phyloP scores from a whole-genome alignment of 2,797 vertebrate genomes.

The Choloepus didactylus region DNA sequence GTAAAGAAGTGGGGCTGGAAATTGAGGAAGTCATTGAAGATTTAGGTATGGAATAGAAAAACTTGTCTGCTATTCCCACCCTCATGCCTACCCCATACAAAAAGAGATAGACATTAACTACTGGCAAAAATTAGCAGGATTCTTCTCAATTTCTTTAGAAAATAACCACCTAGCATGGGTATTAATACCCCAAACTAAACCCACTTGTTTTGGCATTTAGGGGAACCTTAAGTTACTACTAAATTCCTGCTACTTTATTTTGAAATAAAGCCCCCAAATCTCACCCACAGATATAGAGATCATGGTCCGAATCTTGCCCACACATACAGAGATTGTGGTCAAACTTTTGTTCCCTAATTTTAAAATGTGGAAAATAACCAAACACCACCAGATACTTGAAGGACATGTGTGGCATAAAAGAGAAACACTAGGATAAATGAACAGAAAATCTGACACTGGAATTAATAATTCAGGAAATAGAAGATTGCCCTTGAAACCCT shows the following conservation, averaged over 20 bases:
- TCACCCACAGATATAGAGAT: background rate
- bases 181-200: background rate
- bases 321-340: background rate
- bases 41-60: background rate
- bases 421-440: background rate
- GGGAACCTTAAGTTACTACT: background rate
- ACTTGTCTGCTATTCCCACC: background rate
- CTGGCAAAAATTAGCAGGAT: background rate
- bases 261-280: background rate
- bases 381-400: background rate
- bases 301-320: background rate
- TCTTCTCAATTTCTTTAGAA: background rate
- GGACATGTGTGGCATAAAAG: background rate
- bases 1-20: background rate
- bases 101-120: background rate
- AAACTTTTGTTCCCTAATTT: background rate
- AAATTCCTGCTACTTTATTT: background rate
- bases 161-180: background rate
- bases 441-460: background rate
- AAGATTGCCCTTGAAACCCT: background rate
- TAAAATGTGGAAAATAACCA: background rate
- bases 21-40: background rate
- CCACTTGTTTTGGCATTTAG: background rate
- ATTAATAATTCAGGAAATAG: slow-evolving; percentile 36
- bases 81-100: background rate